Evolutionary conservation across 1,140 invertebrate genomes (phyloP).

Genomic region (Pantala flavescens): DNA sequence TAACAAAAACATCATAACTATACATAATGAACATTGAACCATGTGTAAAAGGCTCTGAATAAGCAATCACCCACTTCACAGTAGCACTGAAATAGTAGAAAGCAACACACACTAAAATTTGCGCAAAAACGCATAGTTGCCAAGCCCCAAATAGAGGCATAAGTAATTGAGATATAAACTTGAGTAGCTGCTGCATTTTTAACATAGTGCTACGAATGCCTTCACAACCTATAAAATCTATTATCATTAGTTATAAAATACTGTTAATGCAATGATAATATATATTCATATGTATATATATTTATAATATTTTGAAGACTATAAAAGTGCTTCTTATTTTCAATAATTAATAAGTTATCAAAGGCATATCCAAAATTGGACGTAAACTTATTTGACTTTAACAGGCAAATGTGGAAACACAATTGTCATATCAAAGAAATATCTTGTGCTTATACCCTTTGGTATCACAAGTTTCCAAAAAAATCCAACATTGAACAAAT

Average conservation of each 20-base stretch:
- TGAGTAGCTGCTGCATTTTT: neutral
- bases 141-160: neutral
- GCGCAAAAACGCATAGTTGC: neutral
- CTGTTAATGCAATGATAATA: constrained; percentile 8
- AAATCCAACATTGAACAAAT: neutral
- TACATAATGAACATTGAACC: too few species aligned
- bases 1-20: too few species aligned
- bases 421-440: neutral
- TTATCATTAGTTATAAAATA: neutral
- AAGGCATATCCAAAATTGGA: neutral
- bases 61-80: too few species aligned
- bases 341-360: neutral
- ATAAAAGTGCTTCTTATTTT: neutral
- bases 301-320: constrained; percentile 4
- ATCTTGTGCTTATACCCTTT: neutral
- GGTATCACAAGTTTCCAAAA: neutral
- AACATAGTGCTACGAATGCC: neutral
- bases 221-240: constrained; percentile 10
- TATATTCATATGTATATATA: neutral
- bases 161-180: neutral
- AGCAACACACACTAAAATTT: neutral
- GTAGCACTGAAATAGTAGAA: neutral
- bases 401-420: neutral
- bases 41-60: too few species aligned
- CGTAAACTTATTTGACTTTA: neutral